Base-by-base conservation (phyloP, 1,140 invertebrate species). In the Drosophila repletoides region DNA sequence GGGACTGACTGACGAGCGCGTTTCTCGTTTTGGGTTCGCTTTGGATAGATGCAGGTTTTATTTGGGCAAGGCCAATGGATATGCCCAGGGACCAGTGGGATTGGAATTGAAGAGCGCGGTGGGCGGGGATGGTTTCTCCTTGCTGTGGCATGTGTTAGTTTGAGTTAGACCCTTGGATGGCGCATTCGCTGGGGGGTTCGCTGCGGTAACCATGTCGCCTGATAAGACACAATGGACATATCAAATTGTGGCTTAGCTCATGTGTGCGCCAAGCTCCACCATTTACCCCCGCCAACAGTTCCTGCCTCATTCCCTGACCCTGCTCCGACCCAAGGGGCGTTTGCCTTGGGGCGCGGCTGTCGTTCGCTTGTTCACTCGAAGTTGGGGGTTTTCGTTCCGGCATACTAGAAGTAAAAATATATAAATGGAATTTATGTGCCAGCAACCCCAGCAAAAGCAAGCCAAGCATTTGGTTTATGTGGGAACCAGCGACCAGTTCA, bases 161-260 rank as follows among this genome's bases (percentile, higher is more conserved):
- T 55, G 80, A 74, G 73, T 73, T 73, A 84, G 80, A 74, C 73
- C 64, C 72, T 58, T 55, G 56, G 63, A 61, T 76, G 63, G 59
- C 46, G 15, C 71, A 59, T 80, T 75, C 75, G 80, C 76, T 80
- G 80, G 80, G 79, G 77, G 72, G 72, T 64, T 76, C 72, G 59
- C 67, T 84, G 80, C 67, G 80, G 80, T 87, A 79, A 86, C 80
- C 80, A 86, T 86, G 80, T 86, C 80, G 80, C 80, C 81, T 86
- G 80, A 86, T 86, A 86, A 86, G 80, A 86, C 80, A 86, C 80
- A 86, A 86, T 86, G 80, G 80, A 86, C 80, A 86, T 80, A 86
- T 86, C 80, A 86, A 86, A 87, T 86, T 86, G 80, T 86, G 81
- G 80, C 80, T 86, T 76, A 86, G 65, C 80, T 60, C 74, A 55